phyloP scores from a whole-genome alignment of 1,140 invertebrate genomes.

The Cherax destructor region DNA sequence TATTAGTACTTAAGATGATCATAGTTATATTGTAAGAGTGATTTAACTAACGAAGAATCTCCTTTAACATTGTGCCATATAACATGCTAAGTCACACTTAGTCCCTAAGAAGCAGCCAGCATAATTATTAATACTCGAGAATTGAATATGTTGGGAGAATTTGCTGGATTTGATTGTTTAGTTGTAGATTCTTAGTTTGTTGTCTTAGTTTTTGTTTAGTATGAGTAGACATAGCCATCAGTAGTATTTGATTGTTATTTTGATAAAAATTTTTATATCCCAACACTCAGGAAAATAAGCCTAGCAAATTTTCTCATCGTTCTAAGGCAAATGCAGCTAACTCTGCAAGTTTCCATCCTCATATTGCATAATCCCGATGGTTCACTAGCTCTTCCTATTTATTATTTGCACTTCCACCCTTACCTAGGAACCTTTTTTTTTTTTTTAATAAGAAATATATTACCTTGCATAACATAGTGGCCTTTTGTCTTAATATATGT shows the following conservation, averaged over 20 bases:
- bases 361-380: constrained; percentile 60
- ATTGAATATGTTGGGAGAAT: constrained; percentile 67
- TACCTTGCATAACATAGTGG: constrained; percentile 32
- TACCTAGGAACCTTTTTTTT: constrained; percentile 49
- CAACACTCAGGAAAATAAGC: constrained; percentile 68
- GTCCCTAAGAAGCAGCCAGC: constrained; percentile 67
- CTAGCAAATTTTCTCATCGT: constrained; percentile 69
- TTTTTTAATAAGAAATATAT: neutral
- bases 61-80: constrained; percentile 71
- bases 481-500: constrained; percentile 37
- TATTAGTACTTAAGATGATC: constrained; percentile 67
- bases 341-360: constrained; percentile 67
- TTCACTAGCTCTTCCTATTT: constrained; percentile 20
- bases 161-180: constrained; percentile 66
- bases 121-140: constrained; percentile 69
- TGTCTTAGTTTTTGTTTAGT: constrained; percentile 60
- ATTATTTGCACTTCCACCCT: neutral
- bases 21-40: constrained; percentile 65
- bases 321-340: constrained; percentile 65
- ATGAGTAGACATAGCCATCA: constrained; percentile 58
- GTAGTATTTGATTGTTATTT: constrained; percentile 59
- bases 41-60: constrained; percentile 69
- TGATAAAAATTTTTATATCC: constrained; percentile 55
- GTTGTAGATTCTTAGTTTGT: constrained; percentile 64
- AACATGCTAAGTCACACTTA: constrained; percentile 70